Evolutionary conservation across 2,888 invertebrate species (phyloP).

Genomic region (Macrosiphum euphorbiae): DNA sequence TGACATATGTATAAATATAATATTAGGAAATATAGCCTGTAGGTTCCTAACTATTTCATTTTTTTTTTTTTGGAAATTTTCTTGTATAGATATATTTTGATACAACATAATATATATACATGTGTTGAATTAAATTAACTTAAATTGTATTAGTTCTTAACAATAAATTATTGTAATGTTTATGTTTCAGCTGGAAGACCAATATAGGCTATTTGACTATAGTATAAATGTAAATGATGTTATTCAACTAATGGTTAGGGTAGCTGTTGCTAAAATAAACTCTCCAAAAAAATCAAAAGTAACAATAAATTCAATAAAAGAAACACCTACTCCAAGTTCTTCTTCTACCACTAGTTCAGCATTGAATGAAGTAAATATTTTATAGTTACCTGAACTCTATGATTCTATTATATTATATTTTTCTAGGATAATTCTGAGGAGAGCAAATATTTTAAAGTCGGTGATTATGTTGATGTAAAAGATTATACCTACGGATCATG

Average conservation of each 20-base stretch:
- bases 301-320: slow-evolving; percentile 1
- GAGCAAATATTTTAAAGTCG: slow-evolving; percentile 65
- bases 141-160: not conserved
- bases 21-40: not conserved
- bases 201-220: slow-evolving; percentile 82
- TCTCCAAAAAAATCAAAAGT: slow-evolving; percentile 47
- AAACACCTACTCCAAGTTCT: slow-evolving; percentile 25
- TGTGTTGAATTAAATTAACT: not conserved
- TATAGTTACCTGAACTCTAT: not conserved
- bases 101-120: not conserved
- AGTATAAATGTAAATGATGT: slow-evolving; percentile 82
- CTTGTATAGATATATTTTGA: not conserved
- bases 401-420: slow-evolving; percentile 4
- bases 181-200: slow-evolving; percentile 78
- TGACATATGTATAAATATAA: too few relatives aligned
- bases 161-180: not conserved
- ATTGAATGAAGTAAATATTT: slow-evolving; percentile 37
- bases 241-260: slow-evolving; percentile 77
- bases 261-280: slow-evolving; percentile 66
- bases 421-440: slow-evolving; percentile 5
- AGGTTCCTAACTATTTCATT: not conserved
- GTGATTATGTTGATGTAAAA: slow-evolving; percentile 70
- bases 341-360: slow-evolving; percentile 28
- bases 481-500: slow-evolving; percentile 70
- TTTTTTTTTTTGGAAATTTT: not conserved